These are phyloP conservation scores for Petrophora chlorosata DNA, from an alignment of 2,888 invertebrate species.

Conservation along the genomic window DNA sequence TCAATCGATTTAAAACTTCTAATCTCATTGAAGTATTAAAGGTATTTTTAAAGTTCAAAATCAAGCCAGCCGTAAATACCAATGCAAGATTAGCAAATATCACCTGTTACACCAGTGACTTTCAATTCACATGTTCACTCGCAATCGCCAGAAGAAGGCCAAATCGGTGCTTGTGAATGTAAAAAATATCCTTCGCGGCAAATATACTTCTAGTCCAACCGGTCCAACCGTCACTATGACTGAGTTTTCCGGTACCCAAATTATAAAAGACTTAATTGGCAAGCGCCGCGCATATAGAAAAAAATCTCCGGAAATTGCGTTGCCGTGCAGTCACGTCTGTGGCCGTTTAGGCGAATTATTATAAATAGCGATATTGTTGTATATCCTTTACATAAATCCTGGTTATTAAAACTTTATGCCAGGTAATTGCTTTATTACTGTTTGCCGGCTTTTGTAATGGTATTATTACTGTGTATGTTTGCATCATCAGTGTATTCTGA, in stretches of 20 bases:
- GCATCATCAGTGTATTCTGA: too few relatives aligned
- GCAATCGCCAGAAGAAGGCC: constrained; percentile 53
- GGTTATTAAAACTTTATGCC: background rate
- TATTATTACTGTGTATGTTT: too few relatives aligned
- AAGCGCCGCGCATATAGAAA: constrained; percentile 39
- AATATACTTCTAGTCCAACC: constrained; percentile 52
- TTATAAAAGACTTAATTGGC: constrained; percentile 59
- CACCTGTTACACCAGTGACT: constrained; percentile 46
- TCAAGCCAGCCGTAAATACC: constrained; percentile 11
- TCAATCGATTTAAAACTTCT: background rate
- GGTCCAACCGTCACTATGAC: constrained; percentile 59
- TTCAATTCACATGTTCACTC: constrained; percentile 42
- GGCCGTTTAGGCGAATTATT: constrained; percentile 14
- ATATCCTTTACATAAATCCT: constrained; percentile 3
- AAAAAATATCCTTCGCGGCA: constrained; percentile 63
- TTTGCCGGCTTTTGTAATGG: too few relatives aligned
- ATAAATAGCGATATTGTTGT: constrained; percentile 21
- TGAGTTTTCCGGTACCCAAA: constrained; percentile 59
- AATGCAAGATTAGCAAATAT: constrained; percentile 42
- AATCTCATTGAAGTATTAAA: background rate
- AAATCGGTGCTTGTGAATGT: constrained; percentile 49
- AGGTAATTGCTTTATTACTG: too few relatives aligned
- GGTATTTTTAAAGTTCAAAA: constrained; percentile 1
- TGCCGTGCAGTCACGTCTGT: constrained; percentile 42
- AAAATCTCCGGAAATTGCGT: constrained; percentile 67